Percentiles rank a stretch among this genome's conserved stretches.
Evolutionary conservation across 2,888 invertebrate genomes (phyloP).

Genomic region (Busseola fusca): DNA sequence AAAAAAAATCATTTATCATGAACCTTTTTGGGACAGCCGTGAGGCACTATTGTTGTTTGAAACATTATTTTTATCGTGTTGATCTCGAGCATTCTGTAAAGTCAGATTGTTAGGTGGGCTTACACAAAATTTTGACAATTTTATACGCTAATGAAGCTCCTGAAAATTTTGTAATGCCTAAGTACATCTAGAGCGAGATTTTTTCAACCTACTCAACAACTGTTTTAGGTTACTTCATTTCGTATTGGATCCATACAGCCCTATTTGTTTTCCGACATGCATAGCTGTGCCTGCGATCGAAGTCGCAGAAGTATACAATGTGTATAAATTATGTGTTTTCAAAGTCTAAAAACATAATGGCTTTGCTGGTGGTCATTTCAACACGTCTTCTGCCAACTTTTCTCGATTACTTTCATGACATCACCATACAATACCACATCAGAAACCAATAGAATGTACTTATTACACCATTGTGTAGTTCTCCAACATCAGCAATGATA

Average conservation of each 20-base stretch:
- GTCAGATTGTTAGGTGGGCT: background rate
- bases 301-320: too few species aligned
- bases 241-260: background rate
- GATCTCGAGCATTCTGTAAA: background rate
- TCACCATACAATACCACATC: background rate
- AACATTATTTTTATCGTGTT: too few species aligned
- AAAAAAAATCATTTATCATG: too few species aligned
- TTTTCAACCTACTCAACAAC: background rate
- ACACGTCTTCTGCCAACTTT: background rate
- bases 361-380: background rate
- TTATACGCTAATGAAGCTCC: background rate
- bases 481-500: conserved; percentile 14
- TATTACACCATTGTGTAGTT: conserved; percentile 25
- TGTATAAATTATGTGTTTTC: background rate
- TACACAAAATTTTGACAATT: background rate
- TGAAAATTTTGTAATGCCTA: background rate
- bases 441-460: conserved; percentile 2
- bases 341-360: too few species aligned
- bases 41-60: too few species aligned
- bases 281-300: too few species aligned
- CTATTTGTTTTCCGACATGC: too few species aligned
- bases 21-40: too few species aligned
- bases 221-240: background rate
- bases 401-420: background rate
- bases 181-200: background rate